Evolutionary conservation across 2,888 invertebrate species (phyloP), one percentile per base, ranked within the genome.

Genomic region (Luperina nickerlii): DNA sequence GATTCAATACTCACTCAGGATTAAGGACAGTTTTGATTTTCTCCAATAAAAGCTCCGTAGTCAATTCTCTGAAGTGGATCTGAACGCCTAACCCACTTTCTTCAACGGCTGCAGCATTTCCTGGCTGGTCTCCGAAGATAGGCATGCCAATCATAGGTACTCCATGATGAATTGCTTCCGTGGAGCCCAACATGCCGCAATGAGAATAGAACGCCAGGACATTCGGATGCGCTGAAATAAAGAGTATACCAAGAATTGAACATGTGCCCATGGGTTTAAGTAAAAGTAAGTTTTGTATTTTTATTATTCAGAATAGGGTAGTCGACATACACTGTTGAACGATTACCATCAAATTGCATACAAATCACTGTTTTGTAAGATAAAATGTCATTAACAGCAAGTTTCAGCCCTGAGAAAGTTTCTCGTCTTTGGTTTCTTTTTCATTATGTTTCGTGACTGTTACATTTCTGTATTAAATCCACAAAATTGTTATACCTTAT

Each of bases 141-240:
- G 97, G 97, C 95, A 97, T 97, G n/a, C 96, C 96, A 4, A 97
- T 87, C 79, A 97, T 94, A 24, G 97, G 97, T 11, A 97, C 97
- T 48, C 97, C 97, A 82, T 97, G 96, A 82, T 97, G 94, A 5
- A 97, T 96, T 1, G 97, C 97, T 90, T 97, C 97, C 6, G 97
- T 97, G 3, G 96, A 96, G 13, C 97, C 97, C 81, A 97, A 91
- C 83, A 97, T 93, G 0, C 97, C 97, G 67, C 97, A 97, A 88
- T 97, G 97, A 0, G 97, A 96, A 81, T 97, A 97, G 88, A 97
- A 97, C 0, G 96, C 97, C 77, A 97, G 88, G 0, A 92, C 90
- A 11, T 93, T 93, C 6, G 93, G 92, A 82, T 93, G 93, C 11
- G 91, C 93, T 93, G 87, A 42, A 91, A 76, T 51, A 6, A 65